Evolutionary conservation across 1,140 invertebrate genomes (phyloP).

Genomic region (Anastrepha ludens): DNA sequence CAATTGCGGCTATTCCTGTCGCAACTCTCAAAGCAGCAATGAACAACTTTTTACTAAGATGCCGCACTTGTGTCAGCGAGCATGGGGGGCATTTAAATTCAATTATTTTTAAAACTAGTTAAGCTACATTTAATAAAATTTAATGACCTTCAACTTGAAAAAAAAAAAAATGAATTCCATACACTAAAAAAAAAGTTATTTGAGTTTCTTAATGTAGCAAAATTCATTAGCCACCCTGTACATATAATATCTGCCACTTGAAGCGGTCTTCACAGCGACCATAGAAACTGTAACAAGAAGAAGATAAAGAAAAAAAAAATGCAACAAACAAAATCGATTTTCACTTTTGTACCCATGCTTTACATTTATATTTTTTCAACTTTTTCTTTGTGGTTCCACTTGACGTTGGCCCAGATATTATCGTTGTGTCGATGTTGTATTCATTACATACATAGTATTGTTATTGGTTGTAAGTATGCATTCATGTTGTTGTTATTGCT

Average conservation of each 20-base stretch:
- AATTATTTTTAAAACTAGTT: too few species aligned
- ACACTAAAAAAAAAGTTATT: too few species aligned
- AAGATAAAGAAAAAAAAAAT: background rate
- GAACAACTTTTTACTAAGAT: too few species aligned
- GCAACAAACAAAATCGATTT: conserved; percentile 1
- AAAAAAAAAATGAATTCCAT: too few species aligned
- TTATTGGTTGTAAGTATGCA: background rate
- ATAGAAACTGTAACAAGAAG: background rate
- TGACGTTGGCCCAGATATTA: background rate
- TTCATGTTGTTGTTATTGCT: background rate
- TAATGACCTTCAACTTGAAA: too few species aligned
- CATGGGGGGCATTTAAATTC: too few species aligned
- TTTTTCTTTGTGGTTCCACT: conserved; percentile 1
- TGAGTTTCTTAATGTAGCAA: too few species aligned
- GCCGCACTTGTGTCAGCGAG: too few species aligned
- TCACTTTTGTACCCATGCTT: background rate
- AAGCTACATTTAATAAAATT: too few species aligned
- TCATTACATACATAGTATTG: background rate
- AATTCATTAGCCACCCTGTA: too few species aligned
- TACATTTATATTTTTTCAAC: background rate
- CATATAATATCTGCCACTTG: background rate
- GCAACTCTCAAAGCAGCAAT: too few species aligned
- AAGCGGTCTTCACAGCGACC: background rate
- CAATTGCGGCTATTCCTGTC: too few species aligned
- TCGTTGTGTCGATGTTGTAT: background rate